Percentiles rank a stretch among this genome's conserved stretches.
Conservation (phyloP, 1,140 invertebrate genomes). For the Achatina immaculata region DNA sequence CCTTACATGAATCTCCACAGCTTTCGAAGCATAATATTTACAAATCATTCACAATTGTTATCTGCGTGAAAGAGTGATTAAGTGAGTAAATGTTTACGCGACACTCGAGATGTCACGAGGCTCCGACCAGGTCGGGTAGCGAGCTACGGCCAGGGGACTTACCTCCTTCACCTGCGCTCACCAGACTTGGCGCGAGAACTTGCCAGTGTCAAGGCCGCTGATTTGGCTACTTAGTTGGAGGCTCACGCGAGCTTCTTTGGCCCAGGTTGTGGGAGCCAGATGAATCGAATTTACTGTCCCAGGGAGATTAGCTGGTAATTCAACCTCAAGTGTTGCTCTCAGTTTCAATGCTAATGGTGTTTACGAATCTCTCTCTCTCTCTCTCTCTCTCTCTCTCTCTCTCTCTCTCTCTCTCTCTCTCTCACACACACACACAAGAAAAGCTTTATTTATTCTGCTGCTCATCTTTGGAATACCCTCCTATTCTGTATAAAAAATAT, state of each 20-base stretch:
- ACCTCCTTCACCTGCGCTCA: conserved; percentile 2
- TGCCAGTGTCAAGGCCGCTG: neutral
- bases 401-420: conserved; percentile 16
- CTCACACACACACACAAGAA: too few relatives aligned
- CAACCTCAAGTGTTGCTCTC: neutral
- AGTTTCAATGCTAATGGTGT: neutral
- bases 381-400: conserved; percentile 23
- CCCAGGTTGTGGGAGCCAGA: neutral
- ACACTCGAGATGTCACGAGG: neutral
- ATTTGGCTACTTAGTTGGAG: neutral
- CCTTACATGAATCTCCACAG: too few relatives aligned
- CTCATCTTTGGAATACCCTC: too few relatives aligned
- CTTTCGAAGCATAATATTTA: neutral
- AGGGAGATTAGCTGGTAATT: neutral
- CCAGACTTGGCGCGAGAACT: neutral
- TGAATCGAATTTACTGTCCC: neutral
- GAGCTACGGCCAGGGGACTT: neutral
- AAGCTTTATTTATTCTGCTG: too few relatives aligned
- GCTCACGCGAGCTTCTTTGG: neutral
- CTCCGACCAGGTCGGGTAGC: neutral
- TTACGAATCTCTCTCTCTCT: conserved; percentile 4
- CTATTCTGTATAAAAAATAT: too few relatives aligned
- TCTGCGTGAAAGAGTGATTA: neutral
- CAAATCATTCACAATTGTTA: neutral
- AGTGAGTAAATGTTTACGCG: neutral